Percentiles rank a stretch among this genome's conserved stretches.
Conservation (phyloP, 2,797 vertebrate genomes). For the Hyperoplus immaculatus region DNA sequence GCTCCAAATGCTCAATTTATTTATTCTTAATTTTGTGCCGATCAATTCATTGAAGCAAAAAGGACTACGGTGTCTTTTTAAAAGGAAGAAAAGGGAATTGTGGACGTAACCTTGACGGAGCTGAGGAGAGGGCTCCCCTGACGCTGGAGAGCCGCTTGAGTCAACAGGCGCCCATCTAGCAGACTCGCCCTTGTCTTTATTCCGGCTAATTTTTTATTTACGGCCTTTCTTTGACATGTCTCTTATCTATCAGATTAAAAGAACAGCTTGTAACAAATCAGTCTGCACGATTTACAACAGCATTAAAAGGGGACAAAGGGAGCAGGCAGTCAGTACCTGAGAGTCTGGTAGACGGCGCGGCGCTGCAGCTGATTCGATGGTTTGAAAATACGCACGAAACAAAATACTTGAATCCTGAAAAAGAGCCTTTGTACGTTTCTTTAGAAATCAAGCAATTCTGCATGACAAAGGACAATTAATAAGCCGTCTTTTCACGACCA, state of each 20-base stretch:
- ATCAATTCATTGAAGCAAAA: slow-evolving; percentile 99
- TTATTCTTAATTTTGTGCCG: slow-evolving; percentile 99
- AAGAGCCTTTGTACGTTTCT: slow-evolving; percentile 99
- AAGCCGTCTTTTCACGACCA: slow-evolving; percentile 99
- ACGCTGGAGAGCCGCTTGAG: slow-evolving; percentile 98
- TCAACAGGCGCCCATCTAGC: slow-evolving; percentile 99
- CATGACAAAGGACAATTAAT: slow-evolving; percentile 99
- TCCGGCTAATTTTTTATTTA: slow-evolving; percentile 99
- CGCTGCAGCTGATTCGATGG: slow-evolving; percentile 99
- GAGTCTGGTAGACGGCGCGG: slow-evolving; percentile 99
- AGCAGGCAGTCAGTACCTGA: slow-evolving; percentile 99
- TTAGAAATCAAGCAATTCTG: slow-evolving; percentile 99
- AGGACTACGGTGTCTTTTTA: slow-evolving; percentile 99
- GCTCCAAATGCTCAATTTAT: slow-evolving; percentile 99
- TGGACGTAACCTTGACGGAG: slow-evolving; percentile 99
- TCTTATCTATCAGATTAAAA: slow-evolving; percentile 99
- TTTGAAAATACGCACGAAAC: slow-evolving; percentile 99
- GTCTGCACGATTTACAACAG: slow-evolving; percentile 99
- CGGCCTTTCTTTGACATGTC: slow-evolving; percentile 99
- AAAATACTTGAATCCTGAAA: slow-evolving; percentile 99
- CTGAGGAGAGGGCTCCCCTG: slow-evolving; percentile 96
- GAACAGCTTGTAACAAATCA: slow-evolving; percentile 99
- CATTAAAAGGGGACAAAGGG: slow-evolving; percentile 99
- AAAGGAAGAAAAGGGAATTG: slow-evolving; percentile 99
- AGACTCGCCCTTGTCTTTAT: slow-evolving; percentile 99